Base-by-base conservation (phyloP, 2,797 vertebrate genomes). In the Limosa lapponica region DNA sequence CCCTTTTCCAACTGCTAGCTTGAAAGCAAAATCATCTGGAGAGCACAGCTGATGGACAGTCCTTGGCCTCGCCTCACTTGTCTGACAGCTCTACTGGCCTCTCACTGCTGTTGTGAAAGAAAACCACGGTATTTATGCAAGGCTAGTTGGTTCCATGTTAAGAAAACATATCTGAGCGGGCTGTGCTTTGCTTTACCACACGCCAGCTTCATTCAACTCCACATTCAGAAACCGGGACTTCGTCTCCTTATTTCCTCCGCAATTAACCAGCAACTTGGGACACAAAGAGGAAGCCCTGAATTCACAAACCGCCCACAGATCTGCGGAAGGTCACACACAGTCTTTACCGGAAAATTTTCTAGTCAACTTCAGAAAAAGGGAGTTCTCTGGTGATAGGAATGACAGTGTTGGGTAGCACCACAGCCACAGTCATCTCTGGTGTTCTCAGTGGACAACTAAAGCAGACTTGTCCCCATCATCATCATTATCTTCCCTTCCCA, bases 81-180 rank as follows among this genome's bases (percentile, higher is more conserved):
- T 6, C 94, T 37, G 61, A 91, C 82, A 78, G 69, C 82, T 49
- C 82, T 4, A 24, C 70, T 7, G 18, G 77, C 70, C 90, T 49
- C 85, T 49, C 49, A 2, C 2, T 9, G 13, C 90, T 94, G 73
- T 52, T 93, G 88, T 75, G 77, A 95, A 70, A 95, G 93, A 88
- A 96, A 95, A 90, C 90, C 93, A 84, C n/a, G 13, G 82, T 93
- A 87, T 94, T 96, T 96, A 88, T 90, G 94, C 90, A 95, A 83
- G 85, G 90, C 65, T 77, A 15, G 72, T 30, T 78, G 72, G 85
- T 75, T 86, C 90, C 90, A 65, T n/a, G 77, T 88, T 94, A 96
- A 95, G 61, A 96, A 97, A 95, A 95, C 94, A 90, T 28, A 86
- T 81, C 65, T 78, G 73, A 93, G 80, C 62, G 0, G 57, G 28